phyloP scores from a whole-genome alignment of 1,140 invertebrate genomes.

The Pygmarrhopalites habei region DNA sequence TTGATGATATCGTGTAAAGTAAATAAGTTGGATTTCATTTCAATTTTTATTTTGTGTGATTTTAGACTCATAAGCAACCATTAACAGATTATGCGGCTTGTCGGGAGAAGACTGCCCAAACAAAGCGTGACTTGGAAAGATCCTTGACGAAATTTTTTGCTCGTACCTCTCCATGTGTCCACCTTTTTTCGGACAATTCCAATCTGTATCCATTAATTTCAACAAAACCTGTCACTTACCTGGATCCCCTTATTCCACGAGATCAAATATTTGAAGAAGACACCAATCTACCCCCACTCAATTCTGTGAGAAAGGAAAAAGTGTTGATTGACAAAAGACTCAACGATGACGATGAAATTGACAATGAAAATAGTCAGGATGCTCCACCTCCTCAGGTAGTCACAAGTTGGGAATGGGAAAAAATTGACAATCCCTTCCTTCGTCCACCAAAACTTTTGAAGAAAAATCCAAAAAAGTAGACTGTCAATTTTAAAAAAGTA shows the following conservation, averaged over 20 bases:
- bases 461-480: no score
- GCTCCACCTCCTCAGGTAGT: background rate
- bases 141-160: constrained; percentile 89
- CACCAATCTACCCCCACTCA: constrained; percentile 51
- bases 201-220: constrained; percentile 69
- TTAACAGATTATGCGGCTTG: constrained; percentile 95
- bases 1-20: no score
- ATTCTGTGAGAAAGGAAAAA: constrained; percentile 51
- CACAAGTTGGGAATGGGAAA: constrained; percentile 42
- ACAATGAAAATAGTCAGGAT: constrained; percentile 27
- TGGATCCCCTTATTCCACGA: constrained; percentile 76
- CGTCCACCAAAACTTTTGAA: constrained; percentile 59
- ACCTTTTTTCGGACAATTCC: constrained; percentile 36
- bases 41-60: constrained; percentile 31
- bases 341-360: constrained; percentile 28
- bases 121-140: constrained; percentile 88
- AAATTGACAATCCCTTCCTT: constrained; percentile 81
- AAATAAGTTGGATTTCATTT: no score
- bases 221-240: constrained; percentile 75
- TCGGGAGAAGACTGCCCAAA: constrained; percentile 82
- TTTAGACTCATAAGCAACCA: constrained; percentile 88
- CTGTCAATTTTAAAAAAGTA: background rate
- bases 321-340: constrained; percentile 34
- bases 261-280: constrained; percentile 93
- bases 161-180: constrained; percentile 57